Percentiles rank a stretch among this genome's conserved stretches.
These are phyloP conservation scores for Whitmania pigra DNA, from an alignment of 1,140 invertebrate genomes.

Conservation along the genomic window DNA sequence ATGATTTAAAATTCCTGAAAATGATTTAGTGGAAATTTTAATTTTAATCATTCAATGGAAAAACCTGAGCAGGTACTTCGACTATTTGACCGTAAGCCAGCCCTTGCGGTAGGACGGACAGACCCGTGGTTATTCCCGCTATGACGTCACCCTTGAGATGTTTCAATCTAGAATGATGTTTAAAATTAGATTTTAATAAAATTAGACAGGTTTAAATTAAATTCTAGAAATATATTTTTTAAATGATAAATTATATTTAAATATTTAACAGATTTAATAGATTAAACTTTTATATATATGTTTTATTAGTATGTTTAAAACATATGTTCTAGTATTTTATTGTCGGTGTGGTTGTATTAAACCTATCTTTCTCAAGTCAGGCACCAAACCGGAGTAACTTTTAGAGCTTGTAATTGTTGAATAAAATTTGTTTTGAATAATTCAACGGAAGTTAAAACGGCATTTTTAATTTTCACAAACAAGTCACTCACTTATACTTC, in stretches of 20 bases:
- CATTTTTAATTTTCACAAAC: neutral
- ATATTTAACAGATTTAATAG: too few species aligned
- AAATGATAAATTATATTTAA: too few species aligned
- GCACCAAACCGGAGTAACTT: neutral
- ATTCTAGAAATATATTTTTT: neutral
- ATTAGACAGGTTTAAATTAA: too few species aligned
- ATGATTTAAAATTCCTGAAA: too few species aligned
- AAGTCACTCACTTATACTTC: conserved; percentile 1
- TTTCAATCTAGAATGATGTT: conserved; percentile 8
- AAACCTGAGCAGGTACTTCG: conserved; percentile 56
- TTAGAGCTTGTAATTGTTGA: neutral
- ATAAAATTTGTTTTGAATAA: neutral
- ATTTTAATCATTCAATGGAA: neutral
- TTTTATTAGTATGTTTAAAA: neutral
- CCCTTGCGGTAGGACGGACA: conserved; percentile 71
- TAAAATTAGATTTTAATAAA: neutral
- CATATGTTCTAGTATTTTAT: neutral
- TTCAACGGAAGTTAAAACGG: neutral
- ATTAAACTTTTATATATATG: too few species aligned
- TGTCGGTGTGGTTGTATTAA: neutral
- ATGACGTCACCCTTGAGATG: conserved; percentile 34
- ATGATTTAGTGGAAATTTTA: too few species aligned
- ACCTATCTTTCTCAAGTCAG: too few species aligned
- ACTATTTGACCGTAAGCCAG: conserved; percentile 70
- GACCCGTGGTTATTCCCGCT: conserved; percentile 69